phyloP scores from a whole-genome alignment of 2,797 vertebrate species.

The Sebastes kiyomatsui region DNA sequence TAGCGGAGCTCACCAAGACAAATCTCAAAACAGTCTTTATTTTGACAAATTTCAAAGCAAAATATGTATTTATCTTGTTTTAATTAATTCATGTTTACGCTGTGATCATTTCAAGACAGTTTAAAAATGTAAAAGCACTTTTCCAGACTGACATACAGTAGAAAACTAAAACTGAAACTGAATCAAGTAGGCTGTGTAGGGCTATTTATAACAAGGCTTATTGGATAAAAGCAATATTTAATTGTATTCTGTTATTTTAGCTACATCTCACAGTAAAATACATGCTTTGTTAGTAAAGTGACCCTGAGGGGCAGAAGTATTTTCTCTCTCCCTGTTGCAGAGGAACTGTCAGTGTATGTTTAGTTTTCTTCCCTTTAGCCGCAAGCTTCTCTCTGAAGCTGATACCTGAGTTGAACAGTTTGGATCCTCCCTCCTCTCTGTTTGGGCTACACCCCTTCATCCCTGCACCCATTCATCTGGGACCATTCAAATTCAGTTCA shows the following conservation, averaged over 20 bases:
- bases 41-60: background rate
- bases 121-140: no score
- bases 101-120: background rate
- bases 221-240: no score
- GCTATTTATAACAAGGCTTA: background rate
- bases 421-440: constrained; percentile 1
- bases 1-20: background rate
- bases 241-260: background rate
- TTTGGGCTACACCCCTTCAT: constrained; percentile 5
- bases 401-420: background rate
- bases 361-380: background rate
- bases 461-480: constrained; percentile 13
- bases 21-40: background rate
- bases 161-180: no score
- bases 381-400: background rate
- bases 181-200: background rate
- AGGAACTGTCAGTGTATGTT: background rate
- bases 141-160: no score
- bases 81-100: background rate
- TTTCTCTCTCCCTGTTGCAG: background rate
- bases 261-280: background rate
- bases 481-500: constrained; percentile 58
- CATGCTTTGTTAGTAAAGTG: background rate
- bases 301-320: background rate
- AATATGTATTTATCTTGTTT: background rate